Conservation (phyloP, 2,113 vertebrate species). For the Guaruba guarouba region DNA sequence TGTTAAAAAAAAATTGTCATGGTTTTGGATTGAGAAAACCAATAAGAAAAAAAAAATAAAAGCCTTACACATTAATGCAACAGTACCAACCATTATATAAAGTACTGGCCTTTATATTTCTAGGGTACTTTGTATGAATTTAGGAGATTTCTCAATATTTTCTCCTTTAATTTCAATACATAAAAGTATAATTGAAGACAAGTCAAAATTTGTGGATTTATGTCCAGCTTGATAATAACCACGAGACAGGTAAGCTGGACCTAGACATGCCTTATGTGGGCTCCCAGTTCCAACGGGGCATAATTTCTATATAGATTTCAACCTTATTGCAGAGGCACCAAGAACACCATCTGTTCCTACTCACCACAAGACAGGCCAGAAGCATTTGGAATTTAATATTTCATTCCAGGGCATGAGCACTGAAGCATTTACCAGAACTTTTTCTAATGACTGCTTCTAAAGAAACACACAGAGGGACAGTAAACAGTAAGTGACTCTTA, state of each 20-base stretch:
- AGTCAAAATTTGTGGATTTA: background rate
- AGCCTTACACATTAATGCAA: background rate
- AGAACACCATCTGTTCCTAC: rapidly evolving
- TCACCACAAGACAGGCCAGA: background rate
- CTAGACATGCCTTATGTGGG: rapidly evolving
- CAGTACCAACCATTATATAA: background rate
- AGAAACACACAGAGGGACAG: background rate
- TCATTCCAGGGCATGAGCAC: background rate
- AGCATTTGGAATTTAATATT: background rate
- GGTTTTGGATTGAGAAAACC: background rate
- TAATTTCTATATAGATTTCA: background rate
- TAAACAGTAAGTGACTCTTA: background rate
- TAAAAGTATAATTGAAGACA: background rate
- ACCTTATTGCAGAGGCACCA: rapidly evolving
- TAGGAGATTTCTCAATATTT: background rate
- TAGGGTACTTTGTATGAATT: background rate
- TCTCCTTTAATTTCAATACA: background rate
- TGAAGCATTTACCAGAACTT: background rate
- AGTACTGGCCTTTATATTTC: background rate
- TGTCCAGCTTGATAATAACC: background rate
- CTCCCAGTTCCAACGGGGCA: background rate
- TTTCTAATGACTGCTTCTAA: background rate
- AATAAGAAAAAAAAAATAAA: background rate
- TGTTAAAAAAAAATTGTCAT: background rate
- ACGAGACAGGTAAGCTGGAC: background rate